Percentiles rank a stretch among this genome's conserved stretches.
Evolutionary conservation across 2,888 invertebrate genomes (phyloP).

Genomic region (Phyllotreta striolata): DNA sequence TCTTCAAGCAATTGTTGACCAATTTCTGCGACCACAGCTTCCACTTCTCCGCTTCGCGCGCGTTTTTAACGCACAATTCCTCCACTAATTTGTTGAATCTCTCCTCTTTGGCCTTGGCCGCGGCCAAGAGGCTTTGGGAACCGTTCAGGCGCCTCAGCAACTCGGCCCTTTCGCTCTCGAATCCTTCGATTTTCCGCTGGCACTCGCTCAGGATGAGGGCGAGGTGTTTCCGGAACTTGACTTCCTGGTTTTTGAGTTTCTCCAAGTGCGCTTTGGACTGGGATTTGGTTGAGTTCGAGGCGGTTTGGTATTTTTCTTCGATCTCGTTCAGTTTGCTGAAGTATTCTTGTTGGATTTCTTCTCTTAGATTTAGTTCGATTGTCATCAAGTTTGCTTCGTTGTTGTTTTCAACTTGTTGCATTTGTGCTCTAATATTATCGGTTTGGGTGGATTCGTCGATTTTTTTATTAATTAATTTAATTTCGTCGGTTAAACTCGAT

Average conservation of each 20-base stretch:
- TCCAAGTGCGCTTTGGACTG: conserved; percentile 46
- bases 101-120: conserved; percentile 34
- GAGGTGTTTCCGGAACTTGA: conserved; percentile 48
- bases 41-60: conserved; percentile 44
- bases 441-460: too few species aligned
- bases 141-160: conserved; percentile 37
- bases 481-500: too few species aligned
- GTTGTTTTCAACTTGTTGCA: neutral
- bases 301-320: conserved; percentile 49
- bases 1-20: conserved; percentile 44
- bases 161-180: conserved; percentile 46
- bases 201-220: conserved; percentile 48
- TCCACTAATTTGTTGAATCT: conserved; percentile 38
- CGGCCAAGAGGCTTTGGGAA: conserved; percentile 41
- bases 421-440: neutral
- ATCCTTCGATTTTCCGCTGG: conserved; percentile 45
- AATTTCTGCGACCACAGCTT: conserved; percentile 43
- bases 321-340: conserved; percentile 47
- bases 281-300: conserved; percentile 32
- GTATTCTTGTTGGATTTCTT: conserved; percentile 50
- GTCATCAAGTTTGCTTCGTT: conserved; percentile 44
- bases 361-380: conserved; percentile 48
- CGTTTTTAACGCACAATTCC: conserved; percentile 39
- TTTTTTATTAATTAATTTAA: too few species aligned
- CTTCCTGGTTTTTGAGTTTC: conserved; percentile 48